phyloP scores from a whole-genome alignment of 2,888 invertebrate genomes.

The Hydroisotoma schaefferi region DNA sequence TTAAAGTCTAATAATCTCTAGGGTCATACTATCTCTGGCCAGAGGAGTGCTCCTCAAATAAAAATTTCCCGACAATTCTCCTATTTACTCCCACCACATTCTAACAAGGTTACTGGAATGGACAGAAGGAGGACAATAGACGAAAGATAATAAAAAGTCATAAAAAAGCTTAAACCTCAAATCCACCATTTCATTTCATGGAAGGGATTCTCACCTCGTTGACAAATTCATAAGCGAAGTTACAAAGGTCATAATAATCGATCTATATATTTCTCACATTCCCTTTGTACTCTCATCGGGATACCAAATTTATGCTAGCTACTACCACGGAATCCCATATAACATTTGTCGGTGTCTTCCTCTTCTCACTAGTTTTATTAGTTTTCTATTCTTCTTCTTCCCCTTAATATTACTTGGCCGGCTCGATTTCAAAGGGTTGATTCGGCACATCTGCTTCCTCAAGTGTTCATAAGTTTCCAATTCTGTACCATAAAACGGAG shows the following conservation, averaged over 20 bases:
- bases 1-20: no score
- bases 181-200: no score
- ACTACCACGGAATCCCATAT: not conserved
- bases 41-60: not conserved
- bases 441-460: no score
- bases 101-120: not conserved
- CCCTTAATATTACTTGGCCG: no score
- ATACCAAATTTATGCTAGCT: no score
- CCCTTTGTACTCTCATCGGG: no score
- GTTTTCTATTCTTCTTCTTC: no score
- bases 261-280: no score
- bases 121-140: not conserved
- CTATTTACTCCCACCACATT: not conserved
- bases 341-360: not conserved
- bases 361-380: not conserved
- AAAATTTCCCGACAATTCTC: not conserved
- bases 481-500: no score
- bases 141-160: not conserved
- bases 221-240: constrained; percentile 7
- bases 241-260: constrained; percentile 7
- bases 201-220: constrained; percentile 9
- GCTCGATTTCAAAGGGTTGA: no score
- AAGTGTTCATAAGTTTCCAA: no score
- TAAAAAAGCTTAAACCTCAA: not conserved
- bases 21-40: not conserved